These are phyloP conservation scores for Hybognathus amarus DNA, from an alignment of 2,797 vertebrate species.

Conservation along the genomic window DNA sequence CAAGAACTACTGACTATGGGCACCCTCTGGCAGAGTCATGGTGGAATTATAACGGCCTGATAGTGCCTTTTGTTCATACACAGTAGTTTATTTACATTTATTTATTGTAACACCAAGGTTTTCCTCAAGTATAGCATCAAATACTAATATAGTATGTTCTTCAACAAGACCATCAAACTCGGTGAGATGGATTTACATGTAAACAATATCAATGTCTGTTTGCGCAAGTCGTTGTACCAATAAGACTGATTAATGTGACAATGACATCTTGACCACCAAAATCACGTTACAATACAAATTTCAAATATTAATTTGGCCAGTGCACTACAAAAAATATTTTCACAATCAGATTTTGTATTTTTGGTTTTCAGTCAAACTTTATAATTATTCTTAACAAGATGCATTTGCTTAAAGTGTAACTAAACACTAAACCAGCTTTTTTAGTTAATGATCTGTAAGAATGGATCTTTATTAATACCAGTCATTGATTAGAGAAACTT, in stretches of 20 bases:
- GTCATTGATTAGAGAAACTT: too few species aligned
- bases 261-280: conserved; percentile 36
- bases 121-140: conserved; percentile 18
- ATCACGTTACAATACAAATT: conserved; percentile 40
- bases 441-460: too few species aligned
- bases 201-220: conserved; percentile 48
- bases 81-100: background rate
- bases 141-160: conserved; percentile 53
- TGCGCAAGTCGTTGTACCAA: conserved; percentile 28
- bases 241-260: conserved; percentile 37
- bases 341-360: background rate
- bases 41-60: conserved; percentile 4
- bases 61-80: conserved; percentile 23
- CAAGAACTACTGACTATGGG: conserved; percentile 18
- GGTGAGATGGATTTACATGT: conserved; percentile 38
- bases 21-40: background rate
- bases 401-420: background rate
- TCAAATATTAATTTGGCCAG: conserved; percentile 31
- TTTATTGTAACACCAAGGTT: conserved; percentile 12
- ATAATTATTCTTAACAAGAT: conserved; percentile 1
- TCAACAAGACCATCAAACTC: conserved; percentile 33
- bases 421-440: too few species aligned
- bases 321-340: background rate
- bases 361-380: background rate
- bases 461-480: too few species aligned